Conservation (phyloP, 2,888 invertebrate genomes). For the Platycheirus rosarum region DNA sequence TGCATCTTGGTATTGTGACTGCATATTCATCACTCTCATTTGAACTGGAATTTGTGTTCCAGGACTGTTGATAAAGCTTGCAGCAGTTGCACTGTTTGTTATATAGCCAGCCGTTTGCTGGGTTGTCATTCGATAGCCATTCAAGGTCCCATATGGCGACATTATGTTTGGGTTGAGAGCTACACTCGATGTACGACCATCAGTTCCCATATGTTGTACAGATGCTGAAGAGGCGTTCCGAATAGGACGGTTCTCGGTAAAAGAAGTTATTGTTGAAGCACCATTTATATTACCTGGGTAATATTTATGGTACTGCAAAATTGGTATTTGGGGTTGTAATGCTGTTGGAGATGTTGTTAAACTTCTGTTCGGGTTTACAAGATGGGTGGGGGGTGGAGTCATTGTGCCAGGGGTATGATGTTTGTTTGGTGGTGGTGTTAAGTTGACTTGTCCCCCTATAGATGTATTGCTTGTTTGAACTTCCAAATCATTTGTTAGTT, state of each 20-base stretch:
- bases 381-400: slow-evolving; percentile 87
- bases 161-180: slow-evolving; percentile 90
- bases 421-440: slow-evolving; percentile 85
- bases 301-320: slow-evolving; percentile 86
- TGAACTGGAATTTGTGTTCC: slow-evolving; percentile 89
- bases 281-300: slow-evolving; percentile 85
- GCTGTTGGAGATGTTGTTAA: slow-evolving; percentile 85
- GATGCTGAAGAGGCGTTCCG: slow-evolving; percentile 83
- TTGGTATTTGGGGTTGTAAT: slow-evolving; percentile 84
- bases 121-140: slow-evolving; percentile 91
- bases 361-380: slow-evolving; percentile 87
- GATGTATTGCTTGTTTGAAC: slow-evolving; percentile 87
- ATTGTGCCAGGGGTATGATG: slow-evolving; percentile 85
- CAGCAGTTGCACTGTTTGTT: slow-evolving; percentile 84
- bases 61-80: slow-evolving; percentile 90
- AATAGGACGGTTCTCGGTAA: slow-evolving; percentile 84
- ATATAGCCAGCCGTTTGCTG: slow-evolving; percentile 87
- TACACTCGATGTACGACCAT: slow-evolving; percentile 88
- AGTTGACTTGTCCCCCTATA: slow-evolving; percentile 85
- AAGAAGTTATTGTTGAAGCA: slow-evolving; percentile 81
- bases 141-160: slow-evolving; percentile 89
- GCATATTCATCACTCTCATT: slow-evolving; percentile 94
- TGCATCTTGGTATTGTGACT: slow-evolving; percentile 88
- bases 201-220: slow-evolving; percentile 86
- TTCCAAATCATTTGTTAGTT: slow-evolving; percentile 94